Percentiles rank a stretch among this genome's conserved stretches.
phyloP scores from a whole-genome alignment of 2,888 invertebrate species.

The Nomada flava region DNA sequence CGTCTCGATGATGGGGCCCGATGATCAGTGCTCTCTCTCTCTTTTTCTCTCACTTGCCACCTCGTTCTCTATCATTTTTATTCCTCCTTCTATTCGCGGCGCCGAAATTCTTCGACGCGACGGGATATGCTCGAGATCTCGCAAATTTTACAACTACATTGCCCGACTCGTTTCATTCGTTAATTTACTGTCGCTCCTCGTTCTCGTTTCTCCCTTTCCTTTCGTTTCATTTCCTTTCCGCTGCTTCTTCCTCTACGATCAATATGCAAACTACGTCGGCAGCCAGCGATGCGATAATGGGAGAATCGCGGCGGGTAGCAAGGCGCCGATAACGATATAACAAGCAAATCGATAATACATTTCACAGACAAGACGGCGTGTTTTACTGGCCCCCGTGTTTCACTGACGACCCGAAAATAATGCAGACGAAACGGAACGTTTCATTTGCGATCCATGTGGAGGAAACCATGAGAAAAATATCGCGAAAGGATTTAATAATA shows the following conservation, averaged over 20 bases:
- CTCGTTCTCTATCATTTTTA: neutral
- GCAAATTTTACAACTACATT: neutral
- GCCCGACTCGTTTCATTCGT: too few relatives aligned
- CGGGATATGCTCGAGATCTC: conserved; percentile 22
- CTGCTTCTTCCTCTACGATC: conserved; percentile 30
- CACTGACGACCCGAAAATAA: conserved; percentile 13
- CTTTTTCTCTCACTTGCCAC: neutral
- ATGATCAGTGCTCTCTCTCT: conserved; percentile 3
- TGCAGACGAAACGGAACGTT: conserved; percentile 2
- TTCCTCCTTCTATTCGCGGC: neutral
- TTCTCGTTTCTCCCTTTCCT: neutral
- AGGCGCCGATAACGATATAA: conserved; percentile 49
- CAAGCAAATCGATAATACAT: conserved; percentile 47
- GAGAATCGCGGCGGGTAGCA: conserved; percentile 33
- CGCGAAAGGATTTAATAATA: neutral
- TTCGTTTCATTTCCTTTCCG: neutral
- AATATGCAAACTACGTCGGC: conserved; percentile 47
- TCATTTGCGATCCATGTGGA: neutral
- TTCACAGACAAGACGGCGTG: conserved; percentile 32
- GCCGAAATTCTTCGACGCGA: conserved; percentile 7
- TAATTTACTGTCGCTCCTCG: conserved; percentile 1
- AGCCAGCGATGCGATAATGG: conserved; percentile 44
- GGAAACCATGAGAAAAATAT: conserved; percentile 24
- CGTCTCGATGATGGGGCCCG: conserved; percentile 38
- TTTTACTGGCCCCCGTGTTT: conserved; percentile 3